Evolutionary conservation across 2,888 invertebrate genomes (phyloP).

Genomic region (Aplocera efformata): DNA sequence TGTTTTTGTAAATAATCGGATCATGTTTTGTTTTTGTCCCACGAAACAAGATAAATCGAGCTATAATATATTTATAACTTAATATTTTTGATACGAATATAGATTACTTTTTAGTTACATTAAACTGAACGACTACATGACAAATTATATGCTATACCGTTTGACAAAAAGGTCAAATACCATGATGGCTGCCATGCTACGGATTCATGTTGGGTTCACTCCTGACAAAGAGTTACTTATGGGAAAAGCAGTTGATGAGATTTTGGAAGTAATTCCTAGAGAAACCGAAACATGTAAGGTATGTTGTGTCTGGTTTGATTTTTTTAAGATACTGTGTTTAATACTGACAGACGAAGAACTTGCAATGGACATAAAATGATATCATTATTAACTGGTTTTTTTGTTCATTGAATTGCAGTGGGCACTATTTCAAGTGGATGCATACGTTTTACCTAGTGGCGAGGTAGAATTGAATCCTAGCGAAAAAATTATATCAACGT

Average conservation of each 20-base stretch:
- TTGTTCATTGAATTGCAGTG: slow-evolving; percentile 60
- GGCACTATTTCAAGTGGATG: slow-evolving; percentile 83
- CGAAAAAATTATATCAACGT: slow-evolving; percentile 77
- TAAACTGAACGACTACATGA: slow-evolving; percentile 85
- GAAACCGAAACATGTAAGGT: slow-evolving; percentile 70
- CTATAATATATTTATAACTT: too few species aligned
- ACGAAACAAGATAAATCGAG: too few species aligned
- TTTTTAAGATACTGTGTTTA: neutral
- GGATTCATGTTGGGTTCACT: slow-evolving; percentile 73
- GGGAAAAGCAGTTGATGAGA: slow-evolving; percentile 63
- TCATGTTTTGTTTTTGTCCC: too few species aligned
- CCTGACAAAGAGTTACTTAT: slow-evolving; percentile 68
- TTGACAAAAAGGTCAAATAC: slow-evolving; percentile 83
- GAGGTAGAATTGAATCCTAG: slow-evolving; percentile 80
- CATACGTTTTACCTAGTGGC: slow-evolving; percentile 64
- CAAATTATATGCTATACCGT: slow-evolving; percentile 83
- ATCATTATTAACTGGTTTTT: too few species aligned
- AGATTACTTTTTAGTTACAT: slow-evolving; percentile 81
- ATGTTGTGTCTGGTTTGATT: too few species aligned
- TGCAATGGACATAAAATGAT: too few species aligned
- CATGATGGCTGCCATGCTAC: slow-evolving; percentile 78
- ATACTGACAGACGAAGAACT: too few species aligned
- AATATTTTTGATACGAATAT: too few species aligned
- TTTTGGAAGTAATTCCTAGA: slow-evolving; percentile 72
- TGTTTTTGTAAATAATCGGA: too few species aligned